These are phyloP conservation scores for Brachionus asplanchnoidis DNA, from an alignment of 1,140 invertebrate genomes.

Conservation along the genomic window DNA sequence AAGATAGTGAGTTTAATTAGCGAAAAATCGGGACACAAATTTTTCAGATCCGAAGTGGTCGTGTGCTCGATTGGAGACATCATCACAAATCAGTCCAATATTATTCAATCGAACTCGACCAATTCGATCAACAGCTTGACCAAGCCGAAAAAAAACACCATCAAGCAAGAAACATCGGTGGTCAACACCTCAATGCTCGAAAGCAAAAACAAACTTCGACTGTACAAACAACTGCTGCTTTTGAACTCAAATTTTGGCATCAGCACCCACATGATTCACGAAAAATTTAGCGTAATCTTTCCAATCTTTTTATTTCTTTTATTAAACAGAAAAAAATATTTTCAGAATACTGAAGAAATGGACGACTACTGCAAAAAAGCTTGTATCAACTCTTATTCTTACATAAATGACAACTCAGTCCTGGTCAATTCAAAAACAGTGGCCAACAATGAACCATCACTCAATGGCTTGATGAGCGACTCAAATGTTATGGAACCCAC, in stretches of 20 bases:
- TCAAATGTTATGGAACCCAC: background rate
- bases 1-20: slow-evolving; percentile 11
- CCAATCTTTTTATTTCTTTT: background rate
- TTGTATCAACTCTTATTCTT: slow-evolving; percentile 19
- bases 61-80: slow-evolving; percentile 27
- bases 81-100: background rate
- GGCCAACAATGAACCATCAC: background rate
- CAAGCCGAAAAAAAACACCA: background rate
- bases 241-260: background rate
- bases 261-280: slow-evolving; percentile 3
- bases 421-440: background rate
- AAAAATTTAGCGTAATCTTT: background rate
- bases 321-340: background rate
- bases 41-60: background rate
- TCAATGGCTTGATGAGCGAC: background rate
- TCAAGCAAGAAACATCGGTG: background rate
- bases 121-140: background rate
- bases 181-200: slow-evolving; percentile 9
- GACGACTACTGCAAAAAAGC: slow-evolving; percentile 31
- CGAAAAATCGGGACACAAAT: background rate
- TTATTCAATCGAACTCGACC: background rate
- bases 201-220: background rate
- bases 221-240: background rate
- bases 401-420: slow-evolving; percentile 15
- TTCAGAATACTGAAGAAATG: slow-evolving; percentile 7